These are phyloP conservation scores for Panthera tigris DNA, from an alignment of 2,113 vertebrate species.

Conservation along the genomic window DNA sequence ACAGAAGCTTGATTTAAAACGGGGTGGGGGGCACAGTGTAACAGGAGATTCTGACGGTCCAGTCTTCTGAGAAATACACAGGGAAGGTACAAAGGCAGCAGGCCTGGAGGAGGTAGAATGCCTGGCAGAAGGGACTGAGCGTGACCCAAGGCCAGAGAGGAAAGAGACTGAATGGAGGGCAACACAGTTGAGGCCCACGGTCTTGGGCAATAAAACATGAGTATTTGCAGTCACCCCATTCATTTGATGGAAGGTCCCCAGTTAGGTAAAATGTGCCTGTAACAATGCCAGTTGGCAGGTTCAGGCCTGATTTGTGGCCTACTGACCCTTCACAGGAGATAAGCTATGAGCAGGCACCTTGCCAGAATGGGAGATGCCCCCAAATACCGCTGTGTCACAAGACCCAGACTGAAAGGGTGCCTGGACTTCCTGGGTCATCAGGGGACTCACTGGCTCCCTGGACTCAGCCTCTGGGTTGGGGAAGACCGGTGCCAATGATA, in stretches of 20 bases:
- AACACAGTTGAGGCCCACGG: neutral
- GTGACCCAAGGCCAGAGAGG: neutral
- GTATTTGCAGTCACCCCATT: no score
- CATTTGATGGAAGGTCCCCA: neutral
- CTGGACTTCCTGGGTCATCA: neutral
- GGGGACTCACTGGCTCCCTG: neutral
- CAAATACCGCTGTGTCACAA: neutral
- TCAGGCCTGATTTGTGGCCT: neutral
- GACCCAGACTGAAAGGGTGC: no score
- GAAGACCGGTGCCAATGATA: neutral
- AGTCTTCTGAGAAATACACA: neutral
- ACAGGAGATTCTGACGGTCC: neutral
- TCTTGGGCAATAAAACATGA: neutral
- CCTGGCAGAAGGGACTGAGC: neutral
- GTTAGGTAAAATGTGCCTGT: neutral
- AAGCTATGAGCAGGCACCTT: no score
- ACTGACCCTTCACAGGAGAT: neutral
- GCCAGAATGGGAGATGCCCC: neutral
- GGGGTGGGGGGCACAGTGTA: no score
- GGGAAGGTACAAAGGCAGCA: neutral
- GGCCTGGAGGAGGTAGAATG: neutral
- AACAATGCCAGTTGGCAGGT: neutral
- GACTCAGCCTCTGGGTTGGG: neutral
- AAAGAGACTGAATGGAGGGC: neutral
- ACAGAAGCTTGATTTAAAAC: neutral